Evolutionary conservation across 1,140 invertebrate genomes (phyloP).

Genomic region (Lordiphosa clarofinis): DNA sequence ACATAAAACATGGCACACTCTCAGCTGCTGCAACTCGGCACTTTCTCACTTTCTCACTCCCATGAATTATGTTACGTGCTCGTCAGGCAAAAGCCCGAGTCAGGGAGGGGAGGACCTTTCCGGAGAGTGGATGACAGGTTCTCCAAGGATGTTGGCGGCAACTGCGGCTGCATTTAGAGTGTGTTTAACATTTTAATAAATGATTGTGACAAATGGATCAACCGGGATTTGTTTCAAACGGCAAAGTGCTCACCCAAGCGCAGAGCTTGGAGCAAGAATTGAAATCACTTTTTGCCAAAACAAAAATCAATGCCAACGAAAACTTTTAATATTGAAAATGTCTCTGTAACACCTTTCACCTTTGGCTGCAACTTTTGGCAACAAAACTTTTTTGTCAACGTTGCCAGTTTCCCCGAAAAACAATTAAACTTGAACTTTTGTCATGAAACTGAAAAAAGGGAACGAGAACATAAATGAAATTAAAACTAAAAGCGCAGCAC

Average conservation of each 20-base stretch:
- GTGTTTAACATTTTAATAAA: constrained; percentile 72
- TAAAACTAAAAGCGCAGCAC: constrained; percentile 50
- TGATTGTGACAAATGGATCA: constrained; percentile 65
- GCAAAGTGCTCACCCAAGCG: constrained; percentile 1
- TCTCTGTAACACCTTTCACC: constrained; percentile 33
- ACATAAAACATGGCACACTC: constrained; percentile 52
- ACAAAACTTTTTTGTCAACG: constrained; percentile 49
- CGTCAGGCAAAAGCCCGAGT: too few relatives aligned
- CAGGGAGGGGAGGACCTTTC: constrained; percentile 11
- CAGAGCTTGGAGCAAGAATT: too few relatives aligned
- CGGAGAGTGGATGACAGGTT: constrained; percentile 35
- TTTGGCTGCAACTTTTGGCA: constrained; percentile 30
- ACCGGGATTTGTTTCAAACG: constrained; percentile 37
- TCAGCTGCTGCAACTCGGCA: constrained; percentile 7
- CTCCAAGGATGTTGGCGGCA: constrained; percentile 22
- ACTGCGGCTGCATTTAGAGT: constrained; percentile 38
- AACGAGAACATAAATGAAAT: constrained; percentile 32
- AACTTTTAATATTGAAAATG: constrained; percentile 11
- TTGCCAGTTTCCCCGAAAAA: constrained; percentile 52
- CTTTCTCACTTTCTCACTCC: constrained; percentile 34
- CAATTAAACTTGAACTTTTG: constrained; percentile 78
- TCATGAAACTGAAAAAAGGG: constrained; percentile 37
- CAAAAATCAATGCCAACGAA: neutral
- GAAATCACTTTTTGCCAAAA: neutral
- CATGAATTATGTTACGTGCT: constrained; percentile 66